Percentiles rank a stretch among this genome's conserved stretches.
phyloP scores from a whole-genome alignment of 2,113 vertebrate genomes.

The Mesembrinibis cayennensis region DNA sequence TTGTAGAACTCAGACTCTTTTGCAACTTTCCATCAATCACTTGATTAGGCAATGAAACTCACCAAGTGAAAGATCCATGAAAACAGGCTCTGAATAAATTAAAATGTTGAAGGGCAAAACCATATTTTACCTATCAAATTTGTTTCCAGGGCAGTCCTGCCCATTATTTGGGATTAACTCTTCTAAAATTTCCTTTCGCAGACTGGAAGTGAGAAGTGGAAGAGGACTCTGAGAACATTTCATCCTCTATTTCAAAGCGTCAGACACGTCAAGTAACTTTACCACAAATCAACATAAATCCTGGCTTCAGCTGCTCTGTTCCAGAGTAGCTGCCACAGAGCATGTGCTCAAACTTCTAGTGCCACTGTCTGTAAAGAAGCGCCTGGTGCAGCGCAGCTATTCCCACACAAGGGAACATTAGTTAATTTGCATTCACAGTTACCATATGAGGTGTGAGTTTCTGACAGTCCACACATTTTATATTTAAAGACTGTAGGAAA shows the following conservation, averaged over 20 bases:
- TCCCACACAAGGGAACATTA: conserved; percentile 56
- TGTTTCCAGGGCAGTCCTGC: neutral
- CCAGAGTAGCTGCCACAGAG: neutral
- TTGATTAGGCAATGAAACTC: conserved; percentile 18
- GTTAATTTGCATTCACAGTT: conserved; percentile 70
- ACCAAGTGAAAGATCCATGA: neutral
- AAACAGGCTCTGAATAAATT: conserved; percentile 36
- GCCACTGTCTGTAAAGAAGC: conserved; percentile 13
- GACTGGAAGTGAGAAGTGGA: neutral
- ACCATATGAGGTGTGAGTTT: conserved; percentile 59
- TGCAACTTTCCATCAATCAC: conserved; percentile 20
- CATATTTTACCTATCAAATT: neutral
- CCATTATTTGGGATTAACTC: neutral
- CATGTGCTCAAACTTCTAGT: conserved; percentile 48
- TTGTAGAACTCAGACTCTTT: neutral
- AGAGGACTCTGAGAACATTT: neutral
- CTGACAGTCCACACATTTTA: conserved; percentile 65
- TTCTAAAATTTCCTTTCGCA: neutral
- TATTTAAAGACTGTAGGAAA: conserved; percentile 43
- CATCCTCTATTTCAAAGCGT: neutral
- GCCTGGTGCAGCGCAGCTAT: conserved; percentile 41
- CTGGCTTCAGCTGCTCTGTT: conserved; percentile 12
- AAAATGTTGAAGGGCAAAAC: conserved; percentile 23
- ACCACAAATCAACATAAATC: neutral
- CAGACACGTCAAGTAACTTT: neutral